Evolutionary conservation across 2,888 invertebrate species (phyloP), one percentile per base, ranked within the genome.

Genomic region (Harmothoe impar): DNA sequence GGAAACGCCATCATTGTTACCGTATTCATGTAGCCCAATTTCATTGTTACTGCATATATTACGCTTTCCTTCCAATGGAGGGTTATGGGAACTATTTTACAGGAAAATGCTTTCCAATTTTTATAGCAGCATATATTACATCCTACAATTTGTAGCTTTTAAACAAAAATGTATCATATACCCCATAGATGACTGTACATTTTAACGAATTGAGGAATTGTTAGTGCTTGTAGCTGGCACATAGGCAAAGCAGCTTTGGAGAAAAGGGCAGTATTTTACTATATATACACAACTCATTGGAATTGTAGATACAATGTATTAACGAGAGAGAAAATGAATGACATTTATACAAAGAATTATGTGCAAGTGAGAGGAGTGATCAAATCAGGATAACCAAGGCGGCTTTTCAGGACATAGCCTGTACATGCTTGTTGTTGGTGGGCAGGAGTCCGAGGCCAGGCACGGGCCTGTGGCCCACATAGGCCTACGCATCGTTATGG

Each of bases 211-310:
- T 86, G 86, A 86, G 35, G 33, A 81, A 81, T 52, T 56, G 86
- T 86, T 86, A 86, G 54, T 86, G 86, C 86, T 86, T 86, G 56
- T 86, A 86, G 86, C 52, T 86, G 86, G 86, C 86, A 86, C 86
- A 54, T 56, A 86, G 86, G 86, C 86, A 29, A 86, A 52, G 86
- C 86, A 86, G 86, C 86, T 86, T 86, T 29, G 86, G 86, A 86
- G 56, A 52, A 54, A 52, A 52, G 52, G 86, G 86, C 54, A 86
- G 86, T 86, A 86, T 86, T 86, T 86, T 86, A 56, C 86, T 86
- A 54, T 86, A 43, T 81, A 81, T 20, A 81, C 43, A 43, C 43
- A 43, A 77, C 33, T 35, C 33, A 81, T 15, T 81, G 81, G 43
- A 86, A 86, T 86, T 86, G 86, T 86, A 86, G 86, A 86, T 86